Evolutionary conservation across 2,888 invertebrate species (phyloP), one percentile per base, ranked within the genome.

Genomic region (Myopa tessellatipennis): DNA sequence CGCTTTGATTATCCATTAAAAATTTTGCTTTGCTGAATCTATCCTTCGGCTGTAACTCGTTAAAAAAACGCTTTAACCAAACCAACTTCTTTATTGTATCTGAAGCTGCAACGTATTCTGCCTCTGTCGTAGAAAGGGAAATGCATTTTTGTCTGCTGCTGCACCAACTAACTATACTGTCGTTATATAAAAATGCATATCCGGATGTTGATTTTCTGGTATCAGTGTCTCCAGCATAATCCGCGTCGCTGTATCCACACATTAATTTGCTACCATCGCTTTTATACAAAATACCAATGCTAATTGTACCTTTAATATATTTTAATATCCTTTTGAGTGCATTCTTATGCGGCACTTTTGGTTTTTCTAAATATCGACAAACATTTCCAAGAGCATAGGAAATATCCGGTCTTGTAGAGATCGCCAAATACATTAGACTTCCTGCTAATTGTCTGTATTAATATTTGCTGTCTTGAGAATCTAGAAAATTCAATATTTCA

Each of bases 241-340:
- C n/a, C 10, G 58, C 58, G n/a, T 58, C 58, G 4, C n/a, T 58
- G 58, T n/a, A 58, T 58, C 58, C 58, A 58, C 58, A 58, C 58
- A 58, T 58, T 63, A 14, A 34, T 63, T 63, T 63, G n/a, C 34
- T 18, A 8, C 34, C 34, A 63, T 10, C n/a, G 58, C 6, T 58
- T 58, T 2, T 58, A n/a, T 58, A 58, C 16, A 55, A 16, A 63
- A 77, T 77, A 40, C 45, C n/a, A 67, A 58, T 72, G 50, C 3
- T 50, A 50, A 50, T 50, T 50, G 50, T 10, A 10, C 50, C 50
- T 50, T 50, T 50, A 10, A 50, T 10, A 50, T 50, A 50, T 50
- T 50, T 50, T 8, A 50, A 50, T 10, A 50, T 50, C 50, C 50
- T 8, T 14, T 50, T 50, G 50, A 50, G 50, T 50, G 50, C 50